A percentile compares a stretch with the other conserved stretches of the same genome.
Evolutionary conservation across 2,797 vertebrate genomes (phyloP).

Genomic region (Ctenopoma multispine): DNA sequence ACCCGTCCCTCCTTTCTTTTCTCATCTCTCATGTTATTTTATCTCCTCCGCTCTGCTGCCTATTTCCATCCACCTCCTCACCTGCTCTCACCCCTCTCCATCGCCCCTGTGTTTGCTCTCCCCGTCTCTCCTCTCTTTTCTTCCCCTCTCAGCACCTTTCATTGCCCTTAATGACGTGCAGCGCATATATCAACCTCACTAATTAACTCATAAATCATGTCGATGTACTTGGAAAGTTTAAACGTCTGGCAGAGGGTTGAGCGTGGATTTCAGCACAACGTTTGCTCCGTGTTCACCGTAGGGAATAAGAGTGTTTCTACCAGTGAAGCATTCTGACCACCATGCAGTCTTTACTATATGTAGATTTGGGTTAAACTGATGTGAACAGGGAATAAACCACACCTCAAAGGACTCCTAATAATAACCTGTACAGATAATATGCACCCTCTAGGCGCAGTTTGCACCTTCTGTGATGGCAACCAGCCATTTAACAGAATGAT

Average conservation of each 20-base stretch:
- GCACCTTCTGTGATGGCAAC: no score
- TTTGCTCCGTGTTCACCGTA: slow-evolving; percentile 5
- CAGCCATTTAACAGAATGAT: no score
- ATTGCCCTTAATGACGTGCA: slow-evolving; percentile 48
- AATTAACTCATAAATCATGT: slow-evolving; percentile 73
- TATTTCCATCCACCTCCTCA: background rate
- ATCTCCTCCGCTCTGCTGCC: background rate
- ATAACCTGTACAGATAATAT: no score
- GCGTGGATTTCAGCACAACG: background rate
- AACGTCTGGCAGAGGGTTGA: slow-evolving; percentile 11
- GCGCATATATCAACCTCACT: slow-evolving; percentile 53
- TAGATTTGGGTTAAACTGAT: no score
- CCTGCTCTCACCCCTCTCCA: background rate
- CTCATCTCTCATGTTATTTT: background rate
- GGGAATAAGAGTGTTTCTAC: slow-evolving; percentile 6
- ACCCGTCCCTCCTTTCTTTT: slow-evolving; percentile 2
- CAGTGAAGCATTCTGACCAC: background rate
- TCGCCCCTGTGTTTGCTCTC: background rate
- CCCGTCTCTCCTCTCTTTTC: slow-evolving; percentile 4
- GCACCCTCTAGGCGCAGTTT: no score
- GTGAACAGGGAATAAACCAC: no score
- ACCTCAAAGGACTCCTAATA: no score
- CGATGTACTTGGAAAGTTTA: slow-evolving; percentile 12
- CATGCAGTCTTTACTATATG: no score
- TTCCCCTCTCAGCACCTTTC: slow-evolving; percentile 58